Conservation (phyloP, 2,113 vertebrate species). For the Epinephelus moara region DNA sequence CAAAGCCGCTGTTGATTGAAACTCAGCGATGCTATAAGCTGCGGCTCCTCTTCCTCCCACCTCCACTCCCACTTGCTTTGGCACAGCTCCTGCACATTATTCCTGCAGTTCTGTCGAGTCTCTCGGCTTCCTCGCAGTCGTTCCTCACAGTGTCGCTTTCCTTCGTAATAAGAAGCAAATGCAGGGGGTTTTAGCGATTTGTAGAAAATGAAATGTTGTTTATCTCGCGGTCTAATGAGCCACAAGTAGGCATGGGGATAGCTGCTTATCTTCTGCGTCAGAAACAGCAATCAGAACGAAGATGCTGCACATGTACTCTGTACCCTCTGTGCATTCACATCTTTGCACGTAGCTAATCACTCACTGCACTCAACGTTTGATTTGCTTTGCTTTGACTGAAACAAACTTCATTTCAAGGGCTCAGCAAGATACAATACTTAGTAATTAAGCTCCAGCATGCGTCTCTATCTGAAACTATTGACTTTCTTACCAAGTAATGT, state of each 20-base stretch:
- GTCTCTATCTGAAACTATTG: constrained; percentile 36
- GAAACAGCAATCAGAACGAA: constrained; percentile 15
- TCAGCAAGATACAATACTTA: constrained; percentile 40
- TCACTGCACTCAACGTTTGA: constrained; percentile 21
- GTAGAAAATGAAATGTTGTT: constrained; percentile 57
- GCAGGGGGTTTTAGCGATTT: constrained; percentile 12
- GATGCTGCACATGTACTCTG: constrained; percentile 17
- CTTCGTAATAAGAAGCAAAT: constrained; percentile 53
- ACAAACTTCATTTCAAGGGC: constrained; percentile 57
- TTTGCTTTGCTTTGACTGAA: constrained; percentile 46
- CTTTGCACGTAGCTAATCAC: constrained; percentile 32
- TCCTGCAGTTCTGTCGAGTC: constrained; percentile 16
- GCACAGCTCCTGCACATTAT: constrained; percentile 35
- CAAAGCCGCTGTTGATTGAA: constrained; percentile 62
- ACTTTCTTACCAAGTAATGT: constrained; percentile 35
- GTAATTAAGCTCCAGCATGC: constrained; percentile 55
- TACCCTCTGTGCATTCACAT: neutral
- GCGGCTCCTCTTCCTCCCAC: constrained; percentile 63
- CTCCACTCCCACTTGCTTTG: constrained; percentile 53
- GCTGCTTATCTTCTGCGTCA: constrained; percentile 40
- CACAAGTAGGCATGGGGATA: constrained; percentile 37
- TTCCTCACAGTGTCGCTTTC: constrained; percentile 16
- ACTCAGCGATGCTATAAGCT: constrained; percentile 44
- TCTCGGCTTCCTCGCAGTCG: constrained; percentile 5
- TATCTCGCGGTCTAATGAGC: constrained; percentile 65